Base-by-base conservation (phyloP, 92 coral and sea anemone genomes). In the Heteractis magnifica region DNA sequence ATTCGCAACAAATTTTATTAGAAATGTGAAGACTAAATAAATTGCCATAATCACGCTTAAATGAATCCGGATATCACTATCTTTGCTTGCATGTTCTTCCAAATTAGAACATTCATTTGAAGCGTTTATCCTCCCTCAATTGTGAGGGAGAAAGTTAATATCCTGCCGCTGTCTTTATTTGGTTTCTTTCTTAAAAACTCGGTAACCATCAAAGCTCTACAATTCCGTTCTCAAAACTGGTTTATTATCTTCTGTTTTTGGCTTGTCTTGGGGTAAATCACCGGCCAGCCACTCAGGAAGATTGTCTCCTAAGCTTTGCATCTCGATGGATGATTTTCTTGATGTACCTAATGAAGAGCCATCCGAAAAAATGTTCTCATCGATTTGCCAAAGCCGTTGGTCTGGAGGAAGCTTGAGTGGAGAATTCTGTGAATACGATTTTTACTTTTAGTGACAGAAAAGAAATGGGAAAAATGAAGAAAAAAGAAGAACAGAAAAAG, bases 331-430 rank as follows among this genome's bases (percentile, higher is more conserved):
- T 10, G 96, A 92, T 11, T 86, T 77, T 71, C 96, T 71, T 13
- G 96, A 92, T 14, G 87, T 19, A 52, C 88, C 73, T 14, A 84
- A 77, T 15, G 96, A 92, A 23, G 90, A 90, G 26, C 87, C 90
- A 8, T 92, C 93, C 5, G 92, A 86, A 76, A 92, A 87, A 62
- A 90, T 85, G 49, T 86, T 83, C 51, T 90, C 93, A n/a, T 90
- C 93, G n/a, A 92, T 80, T 14, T 81, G 82, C 96, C 96, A 92
- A 65, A 92, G 79, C 68, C 96, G 87, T 78, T 92, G 96, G 86
- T 92, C 96, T 34, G 96, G 96, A 0, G 96, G 96, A 11, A 82
- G 80, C 85, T 88, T 88, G 72, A 92, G 87, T 3, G 93, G 93
- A 18, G 96, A 92, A 71, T 84, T 86, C 96, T 92, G 64, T 16